A percentile compares a stretch with the other conserved stretches of the same genome.
These are phyloP conservation scores for Columba janthina DNA, from an alignment of 2,113 vertebrate species.

Conservation along the genomic window DNA sequence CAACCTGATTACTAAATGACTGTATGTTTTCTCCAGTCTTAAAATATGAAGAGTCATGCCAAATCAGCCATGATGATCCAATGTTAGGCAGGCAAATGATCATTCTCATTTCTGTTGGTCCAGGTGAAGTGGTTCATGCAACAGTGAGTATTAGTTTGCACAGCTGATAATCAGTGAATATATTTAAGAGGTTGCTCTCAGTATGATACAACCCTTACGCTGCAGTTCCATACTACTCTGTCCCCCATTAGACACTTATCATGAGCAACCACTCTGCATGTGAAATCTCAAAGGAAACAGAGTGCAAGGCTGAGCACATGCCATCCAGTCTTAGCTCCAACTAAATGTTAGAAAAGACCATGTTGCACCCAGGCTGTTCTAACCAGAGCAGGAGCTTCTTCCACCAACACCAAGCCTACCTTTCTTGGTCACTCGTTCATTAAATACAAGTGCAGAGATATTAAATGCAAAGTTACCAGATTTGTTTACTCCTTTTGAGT, in stretches of 20 bases:
- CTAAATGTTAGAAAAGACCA: neutral
- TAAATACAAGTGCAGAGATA: neutral
- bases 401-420: neutral
- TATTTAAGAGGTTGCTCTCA: neutral
- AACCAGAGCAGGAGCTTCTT: neutral
- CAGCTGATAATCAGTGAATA: neutral
- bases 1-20: neutral
- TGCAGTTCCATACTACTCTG: neutral
- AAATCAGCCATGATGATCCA: neutral
- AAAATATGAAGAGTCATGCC: neutral
- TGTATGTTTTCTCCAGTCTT: neutral
- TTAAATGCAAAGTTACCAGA: neutral
- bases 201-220: neutral
- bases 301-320: accelerated
- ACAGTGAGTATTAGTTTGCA: neutral
- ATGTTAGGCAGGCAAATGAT: neutral
- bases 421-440: neutral
- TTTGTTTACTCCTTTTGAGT: neutral
- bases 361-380: neutral
- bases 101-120: neutral
- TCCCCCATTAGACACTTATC: neutral
- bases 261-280: neutral
- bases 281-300: neutral
- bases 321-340: neutral
- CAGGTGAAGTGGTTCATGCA: neutral